Conservation (phyloP, 2,888 invertebrate genomes). For the Aelia acuminata region DNA sequence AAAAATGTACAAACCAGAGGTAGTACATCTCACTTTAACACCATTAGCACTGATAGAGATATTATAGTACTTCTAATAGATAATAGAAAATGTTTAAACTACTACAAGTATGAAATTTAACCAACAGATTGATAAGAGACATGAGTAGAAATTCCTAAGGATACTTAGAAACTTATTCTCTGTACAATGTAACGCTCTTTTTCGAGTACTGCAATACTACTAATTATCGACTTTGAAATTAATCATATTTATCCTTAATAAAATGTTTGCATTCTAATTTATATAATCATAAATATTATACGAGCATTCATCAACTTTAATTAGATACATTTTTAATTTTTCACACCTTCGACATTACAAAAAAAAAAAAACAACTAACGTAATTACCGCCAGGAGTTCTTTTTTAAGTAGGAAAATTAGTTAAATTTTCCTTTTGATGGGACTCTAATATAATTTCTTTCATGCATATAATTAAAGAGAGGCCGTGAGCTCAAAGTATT, state of each 20-base stretch:
- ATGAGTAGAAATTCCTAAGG: too few relatives aligned
- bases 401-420: slow-evolving; percentile 36
- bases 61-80: too few relatives aligned
- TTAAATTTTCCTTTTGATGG: slow-evolving; percentile 45
- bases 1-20: too few relatives aligned
- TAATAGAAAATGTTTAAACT: too few relatives aligned
- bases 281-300: neutral
- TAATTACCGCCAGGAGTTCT: neutral
- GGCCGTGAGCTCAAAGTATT: neutral
- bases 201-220: too few relatives aligned
- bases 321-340: neutral
- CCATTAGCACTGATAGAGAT: too few relatives aligned
- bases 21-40: too few relatives aligned
- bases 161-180: too few relatives aligned
- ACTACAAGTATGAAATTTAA: too few relatives aligned
- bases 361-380: neutral
- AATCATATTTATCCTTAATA: neutral
- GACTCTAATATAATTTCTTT: slow-evolving; percentile 20
- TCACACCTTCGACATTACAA: neutral
- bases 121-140: too few relatives aligned
- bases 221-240: neutral
- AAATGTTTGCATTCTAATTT: neutral
- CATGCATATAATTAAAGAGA: slow-evolving; percentile 48
- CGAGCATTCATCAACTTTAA: neutral
- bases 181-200: too few relatives aligned